A percentile compares a stretch with the other conserved stretches of the same genome.
Evolutionary conservation across 2,888 invertebrate species (phyloP).

Genomic region (Actias luna): DNA sequence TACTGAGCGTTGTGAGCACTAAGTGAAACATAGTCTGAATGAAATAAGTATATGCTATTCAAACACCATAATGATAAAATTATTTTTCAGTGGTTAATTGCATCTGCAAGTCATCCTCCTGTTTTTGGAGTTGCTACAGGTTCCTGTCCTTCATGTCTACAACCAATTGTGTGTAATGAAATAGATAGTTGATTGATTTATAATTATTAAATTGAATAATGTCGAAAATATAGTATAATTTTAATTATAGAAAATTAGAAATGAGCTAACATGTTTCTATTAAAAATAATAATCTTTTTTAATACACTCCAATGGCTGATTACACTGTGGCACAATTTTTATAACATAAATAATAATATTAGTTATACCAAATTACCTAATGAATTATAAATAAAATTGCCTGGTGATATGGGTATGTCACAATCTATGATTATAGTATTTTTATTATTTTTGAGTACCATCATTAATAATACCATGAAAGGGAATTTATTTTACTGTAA

Average conservation of each 20-base stretch:
- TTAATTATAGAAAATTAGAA: neutral
- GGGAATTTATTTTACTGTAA: too few relatives aligned
- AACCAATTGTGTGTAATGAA: constrained; percentile 59
- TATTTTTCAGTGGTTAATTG: constrained; percentile 64
- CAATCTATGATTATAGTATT: too few relatives aligned
- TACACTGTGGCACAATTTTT: too few relatives aligned
- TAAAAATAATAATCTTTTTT: neutral
- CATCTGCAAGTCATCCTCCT: constrained; percentile 60
- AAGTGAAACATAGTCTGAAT: too few relatives aligned
- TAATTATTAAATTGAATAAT: neutral
- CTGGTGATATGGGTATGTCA: too few relatives aligned
- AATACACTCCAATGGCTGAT: neutral
- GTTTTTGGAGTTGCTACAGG: constrained; percentile 67
- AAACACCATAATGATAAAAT: neutral
- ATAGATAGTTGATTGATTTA: constrained; percentile 38
- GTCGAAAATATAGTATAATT: neutral
- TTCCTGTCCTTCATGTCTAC: constrained; percentile 62
- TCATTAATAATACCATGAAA: too few relatives aligned
- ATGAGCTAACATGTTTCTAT: neutral
- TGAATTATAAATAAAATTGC: too few relatives aligned
- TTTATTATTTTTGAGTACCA: too few relatives aligned
- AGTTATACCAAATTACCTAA: too few relatives aligned
- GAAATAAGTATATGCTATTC: neutral
- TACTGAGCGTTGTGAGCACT: too few relatives aligned
- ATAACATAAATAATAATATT: too few relatives aligned